Conservation (phyloP, 2,888 invertebrate species). For the Corbicula japonica region DNA sequence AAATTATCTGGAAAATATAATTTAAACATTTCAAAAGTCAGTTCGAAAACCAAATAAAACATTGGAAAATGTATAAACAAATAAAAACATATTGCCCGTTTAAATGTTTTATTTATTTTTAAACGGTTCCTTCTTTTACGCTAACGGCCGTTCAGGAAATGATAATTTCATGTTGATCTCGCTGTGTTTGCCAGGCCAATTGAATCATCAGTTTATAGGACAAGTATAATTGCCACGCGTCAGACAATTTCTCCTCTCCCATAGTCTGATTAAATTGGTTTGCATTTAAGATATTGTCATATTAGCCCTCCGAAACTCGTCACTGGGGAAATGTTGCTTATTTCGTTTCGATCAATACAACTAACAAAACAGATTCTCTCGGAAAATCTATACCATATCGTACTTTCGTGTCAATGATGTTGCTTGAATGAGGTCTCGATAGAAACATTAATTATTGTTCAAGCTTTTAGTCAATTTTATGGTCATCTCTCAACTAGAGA, state of each 20-base stretch:
- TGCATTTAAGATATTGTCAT: slow-evolving; percentile 70
- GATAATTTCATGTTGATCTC: slow-evolving; percentile 44
- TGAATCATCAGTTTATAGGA: slow-evolving; percentile 55
- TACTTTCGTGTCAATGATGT: slow-evolving; percentile 44
- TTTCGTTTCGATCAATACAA: slow-evolving; percentile 64
- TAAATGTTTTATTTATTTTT: slow-evolving; percentile 10
- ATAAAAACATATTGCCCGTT: too few species aligned
- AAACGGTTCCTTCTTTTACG: not conserved
- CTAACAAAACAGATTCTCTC: slow-evolving; percentile 68
- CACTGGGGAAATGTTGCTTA: slow-evolving; percentile 67
- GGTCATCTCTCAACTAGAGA: slow-evolving; percentile 27
- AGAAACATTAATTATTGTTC: slow-evolving; percentile 64
- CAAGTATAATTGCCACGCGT: slow-evolving; percentile 51
- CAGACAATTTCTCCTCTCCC: slow-evolving; percentile 43
- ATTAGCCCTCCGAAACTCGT: slow-evolving; percentile 64
- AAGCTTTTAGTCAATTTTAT: slow-evolving; percentile 58
- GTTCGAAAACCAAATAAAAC: too few species aligned
- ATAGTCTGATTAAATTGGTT: slow-evolving; percentile 67
- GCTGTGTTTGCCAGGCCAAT: slow-evolving; percentile 46
- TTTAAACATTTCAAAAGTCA: too few species aligned
- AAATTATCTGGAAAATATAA: too few species aligned
- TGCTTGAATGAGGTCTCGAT: slow-evolving; percentile 27
- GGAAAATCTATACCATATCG: slow-evolving; percentile 62
- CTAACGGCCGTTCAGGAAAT: slow-evolving; percentile 13
- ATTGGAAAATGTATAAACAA: too few species aligned